Percentiles rank a stretch among this genome's conserved stretches.
These are phyloP conservation scores for Chinchilla lanigera DNA, from an alignment of 2,113 vertebrate species.

Conservation along the genomic window DNA sequence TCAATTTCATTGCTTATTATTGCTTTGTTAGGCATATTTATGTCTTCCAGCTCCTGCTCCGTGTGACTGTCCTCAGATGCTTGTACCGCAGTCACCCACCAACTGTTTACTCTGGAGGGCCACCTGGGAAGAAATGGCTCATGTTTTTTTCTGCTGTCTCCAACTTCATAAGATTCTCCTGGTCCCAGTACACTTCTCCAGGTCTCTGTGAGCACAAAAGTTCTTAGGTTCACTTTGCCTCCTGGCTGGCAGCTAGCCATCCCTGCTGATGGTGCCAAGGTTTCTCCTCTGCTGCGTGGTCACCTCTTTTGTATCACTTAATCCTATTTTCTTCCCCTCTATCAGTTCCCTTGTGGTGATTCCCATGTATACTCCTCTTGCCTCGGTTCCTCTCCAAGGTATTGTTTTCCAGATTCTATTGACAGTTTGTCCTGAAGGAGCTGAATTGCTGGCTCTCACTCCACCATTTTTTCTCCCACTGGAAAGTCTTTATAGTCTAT, in stretches of 20 bases:
- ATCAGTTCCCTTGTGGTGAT: not conserved
- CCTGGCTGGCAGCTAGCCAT: not conserved
- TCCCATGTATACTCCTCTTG: not conserved
- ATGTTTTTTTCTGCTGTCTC: not conserved
- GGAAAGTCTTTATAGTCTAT: not conserved
- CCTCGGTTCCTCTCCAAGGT: not conserved
- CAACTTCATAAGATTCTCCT: not conserved
- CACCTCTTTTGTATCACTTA: not conserved
- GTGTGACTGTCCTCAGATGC: not conserved
- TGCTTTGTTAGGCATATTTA: not conserved
- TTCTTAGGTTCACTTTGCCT: not conserved
- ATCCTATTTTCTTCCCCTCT: not conserved
- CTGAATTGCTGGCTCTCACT: not conserved
- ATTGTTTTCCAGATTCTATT: not conserved
- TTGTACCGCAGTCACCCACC: not conserved
- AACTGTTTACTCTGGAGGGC: not conserved
- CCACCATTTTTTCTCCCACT: not conserved
- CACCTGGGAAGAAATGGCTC: not conserved
- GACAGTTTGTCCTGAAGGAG: not conserved
- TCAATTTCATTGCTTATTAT: not conserved
- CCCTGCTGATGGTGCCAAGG: not conserved
- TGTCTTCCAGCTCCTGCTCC: not conserved
- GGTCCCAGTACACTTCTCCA: not conserved
- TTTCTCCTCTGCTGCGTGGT: not conserved
- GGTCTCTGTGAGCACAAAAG: not conserved